Evolutionary conservation across 1,140 invertebrate species (phyloP).

Genomic region (Brachystomella parvula): DNA sequence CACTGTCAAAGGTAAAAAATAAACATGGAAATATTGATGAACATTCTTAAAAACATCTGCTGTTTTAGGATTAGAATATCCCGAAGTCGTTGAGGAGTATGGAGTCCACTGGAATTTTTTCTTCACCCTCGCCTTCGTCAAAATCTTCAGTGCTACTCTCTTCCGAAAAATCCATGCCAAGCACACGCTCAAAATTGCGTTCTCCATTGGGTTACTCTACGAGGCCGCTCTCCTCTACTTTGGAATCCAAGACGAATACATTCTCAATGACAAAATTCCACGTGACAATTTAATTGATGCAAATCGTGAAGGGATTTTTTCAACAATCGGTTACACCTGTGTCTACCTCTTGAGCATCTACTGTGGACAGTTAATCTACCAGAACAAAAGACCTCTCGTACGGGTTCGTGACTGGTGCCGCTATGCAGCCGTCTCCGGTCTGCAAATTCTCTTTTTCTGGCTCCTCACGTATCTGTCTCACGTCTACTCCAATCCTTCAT

Average conservation of each 20-base stretch:
- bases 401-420: constrained; percentile 41
- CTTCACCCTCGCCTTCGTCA: constrained; percentile 75
- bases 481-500: constrained; percentile 50
- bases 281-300: constrained; percentile 58
- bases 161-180: constrained; percentile 46
- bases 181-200: constrained; percentile 47
- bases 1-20: constrained; percentile 1
- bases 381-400: constrained; percentile 27
- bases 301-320: constrained; percentile 83
- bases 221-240: constrained; percentile 54
- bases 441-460: constrained; percentile 47
- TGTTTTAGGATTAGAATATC: constrained; percentile 64
- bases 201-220: constrained; percentile 56
- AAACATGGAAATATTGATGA: too few species aligned
- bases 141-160: constrained; percentile 58
- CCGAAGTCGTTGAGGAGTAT: constrained; percentile 82
- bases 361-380: constrained; percentile 54
- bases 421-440: constrained; percentile 41
- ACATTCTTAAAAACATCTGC: constrained; percentile 31
- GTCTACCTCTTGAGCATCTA: constrained; percentile 68
- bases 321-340: constrained; percentile 70
- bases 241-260: constrained; percentile 50
- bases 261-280: constrained; percentile 52
- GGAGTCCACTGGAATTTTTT: constrained; percentile 97
- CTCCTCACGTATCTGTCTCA: constrained; percentile 45